Evolutionary conservation across 1,140 invertebrate species (phyloP), one percentile per base, ranked within the genome.

Genomic region (Antheraea mylitta): DNA sequence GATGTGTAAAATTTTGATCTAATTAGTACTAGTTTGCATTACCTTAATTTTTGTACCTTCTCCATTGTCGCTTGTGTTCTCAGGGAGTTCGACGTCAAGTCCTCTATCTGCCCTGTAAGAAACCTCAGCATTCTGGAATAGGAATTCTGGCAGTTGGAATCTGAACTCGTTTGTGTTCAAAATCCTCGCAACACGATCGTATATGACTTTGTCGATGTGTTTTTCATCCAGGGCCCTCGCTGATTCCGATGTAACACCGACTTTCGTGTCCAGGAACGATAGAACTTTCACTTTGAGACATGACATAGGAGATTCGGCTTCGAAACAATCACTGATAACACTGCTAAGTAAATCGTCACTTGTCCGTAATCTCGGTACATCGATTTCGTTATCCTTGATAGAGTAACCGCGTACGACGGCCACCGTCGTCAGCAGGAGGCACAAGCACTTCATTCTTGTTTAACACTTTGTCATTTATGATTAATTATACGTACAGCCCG

Each of bases 251-350:
- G 87, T 93, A 0, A 95, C 93, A 38, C 95, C 95, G 30, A 96
- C 86, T 58, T 95, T 92, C 10, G 93, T 94, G 84, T 97, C 96
- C 82, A 97, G 88, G 87, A 95, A 96, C 60, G 93, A 93, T 9
- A 97, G 89, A 65, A 96, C 94, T 85, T 96, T 95, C 77, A 94
- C 93, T 85, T 96, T 96, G 59, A 96, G 90, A 77, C 96, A 97
- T 64, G 93, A 92, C 74, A 94, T 94, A 73, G 94, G 94, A 0
- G 93, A 93, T 68, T 95, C 93, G 16, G 93, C 92, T 72, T 93
- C 93, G 76, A 95, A 94, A 92, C 96, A 97, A 83, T 95, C 94
- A 91, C 95, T 94, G 73, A 96, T 90, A 66, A 96, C 95, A 76
- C 94, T 94, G 16, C 94, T 93, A 38, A 97, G 92, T 18, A 96